Conservation (phyloP, 2,888 invertebrate species). For the Dioctria rufipes region DNA sequence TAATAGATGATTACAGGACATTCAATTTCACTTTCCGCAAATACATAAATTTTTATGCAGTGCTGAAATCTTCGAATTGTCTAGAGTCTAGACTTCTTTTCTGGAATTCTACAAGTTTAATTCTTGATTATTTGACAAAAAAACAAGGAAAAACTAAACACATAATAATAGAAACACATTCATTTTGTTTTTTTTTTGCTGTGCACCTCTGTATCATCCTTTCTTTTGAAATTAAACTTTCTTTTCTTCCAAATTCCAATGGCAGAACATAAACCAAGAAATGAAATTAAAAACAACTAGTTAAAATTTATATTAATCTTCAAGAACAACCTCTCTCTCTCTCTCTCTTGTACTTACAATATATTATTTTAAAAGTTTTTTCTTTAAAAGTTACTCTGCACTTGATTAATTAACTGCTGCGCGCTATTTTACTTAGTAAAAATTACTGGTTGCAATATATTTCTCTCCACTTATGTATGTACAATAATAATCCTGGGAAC, state of each 20-base stretch:
- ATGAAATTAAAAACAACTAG: constrained; percentile 39
- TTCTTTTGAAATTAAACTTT: too few relatives aligned
- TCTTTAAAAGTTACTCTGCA: constrained; percentile 4
- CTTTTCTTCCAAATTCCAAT: constrained; percentile 1
- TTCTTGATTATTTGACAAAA: too few relatives aligned
- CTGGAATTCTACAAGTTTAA: too few relatives aligned
- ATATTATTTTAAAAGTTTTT: constrained; percentile 23
- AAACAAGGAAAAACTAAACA: too few relatives aligned
- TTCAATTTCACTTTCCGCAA: too few relatives aligned
- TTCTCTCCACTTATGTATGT: neutral
- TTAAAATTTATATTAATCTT: constrained; percentile 42
- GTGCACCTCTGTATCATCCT: too few relatives aligned
- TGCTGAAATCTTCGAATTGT: too few relatives aligned
- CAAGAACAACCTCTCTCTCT: constrained; percentile 33
- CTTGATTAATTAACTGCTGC: neutral
- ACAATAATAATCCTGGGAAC: too few relatives aligned
- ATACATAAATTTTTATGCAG: too few relatives aligned
- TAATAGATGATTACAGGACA: too few relatives aligned
- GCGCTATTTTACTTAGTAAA: constrained; percentile 43
- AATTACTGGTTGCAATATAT: constrained; percentile 44
- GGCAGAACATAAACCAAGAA: constrained; percentile 1
- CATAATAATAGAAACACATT: neutral
- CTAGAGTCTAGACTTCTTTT: too few relatives aligned
- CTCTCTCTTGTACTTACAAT: constrained; percentile 41
- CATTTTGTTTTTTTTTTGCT: neutral